Evolutionary conservation across 2,797 vertebrate genomes (phyloP).

Genomic region (Phrynocephalus forsythii): DNA sequence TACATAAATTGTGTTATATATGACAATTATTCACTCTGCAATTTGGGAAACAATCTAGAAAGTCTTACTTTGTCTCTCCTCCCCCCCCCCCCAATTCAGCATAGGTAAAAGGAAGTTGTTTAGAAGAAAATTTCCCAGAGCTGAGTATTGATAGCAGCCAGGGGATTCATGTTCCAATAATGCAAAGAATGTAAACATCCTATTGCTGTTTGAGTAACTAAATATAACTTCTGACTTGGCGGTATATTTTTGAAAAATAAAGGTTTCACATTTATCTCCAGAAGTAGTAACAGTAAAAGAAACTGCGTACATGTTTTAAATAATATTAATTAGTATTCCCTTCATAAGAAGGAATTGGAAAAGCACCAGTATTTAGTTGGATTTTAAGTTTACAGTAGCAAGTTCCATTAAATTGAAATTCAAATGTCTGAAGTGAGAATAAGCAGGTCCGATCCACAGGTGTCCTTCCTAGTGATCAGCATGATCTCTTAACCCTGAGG

Average conservation of each 20-base stretch:
- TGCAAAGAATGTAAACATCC: slow-evolving; percentile 77
- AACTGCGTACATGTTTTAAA: slow-evolving; percentile 11
- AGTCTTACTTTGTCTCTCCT: slow-evolving; percentile 46
- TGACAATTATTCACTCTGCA: slow-evolving; percentile 46
- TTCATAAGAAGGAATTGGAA: not conserved
- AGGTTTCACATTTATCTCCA: slow-evolving; percentile 33
- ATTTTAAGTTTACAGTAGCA: slow-evolving; percentile 11
- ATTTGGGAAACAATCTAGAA: slow-evolving; percentile 53
- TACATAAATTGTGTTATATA: slow-evolving; percentile 60
- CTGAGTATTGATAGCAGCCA: slow-evolving; percentile 74
- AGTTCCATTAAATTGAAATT: slow-evolving; percentile 5
- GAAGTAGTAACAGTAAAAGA: slow-evolving; percentile 29
- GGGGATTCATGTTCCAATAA: slow-evolving; percentile 69
- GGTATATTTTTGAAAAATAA: slow-evolving; percentile 58
- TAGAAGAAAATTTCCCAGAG: slow-evolving; percentile 77
- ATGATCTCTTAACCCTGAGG: not conserved
- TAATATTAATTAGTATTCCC: slow-evolving; percentile 6
- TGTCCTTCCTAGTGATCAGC: not conserved
- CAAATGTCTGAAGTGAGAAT: slow-evolving; percentile 22
- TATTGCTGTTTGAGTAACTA: slow-evolving; percentile 64
- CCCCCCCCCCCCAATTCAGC: slow-evolving; percentile 53
- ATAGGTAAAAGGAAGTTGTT: slow-evolving; percentile 80
- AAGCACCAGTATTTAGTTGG: not conserved
- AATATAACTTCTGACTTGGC: slow-evolving; percentile 66
- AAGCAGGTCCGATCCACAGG: not conserved